These are phyloP conservation scores for Tringa solitaria DNA, from an alignment of 2,113 vertebrate species.

Conservation along the genomic window DNA sequence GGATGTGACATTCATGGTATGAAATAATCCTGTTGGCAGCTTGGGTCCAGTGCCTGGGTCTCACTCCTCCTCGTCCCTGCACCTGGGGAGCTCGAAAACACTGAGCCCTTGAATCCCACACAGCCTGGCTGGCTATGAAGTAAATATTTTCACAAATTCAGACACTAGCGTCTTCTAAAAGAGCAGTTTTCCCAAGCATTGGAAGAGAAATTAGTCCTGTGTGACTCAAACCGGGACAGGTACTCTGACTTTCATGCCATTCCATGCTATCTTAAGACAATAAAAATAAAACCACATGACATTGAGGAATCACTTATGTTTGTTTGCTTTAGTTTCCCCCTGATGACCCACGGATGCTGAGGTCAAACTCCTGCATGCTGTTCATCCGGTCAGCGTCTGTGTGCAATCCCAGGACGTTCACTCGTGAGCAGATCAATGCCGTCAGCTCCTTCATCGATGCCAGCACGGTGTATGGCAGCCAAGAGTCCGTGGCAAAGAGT, in stretches of 20 bases:
- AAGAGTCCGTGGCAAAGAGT: conserved; percentile 64
- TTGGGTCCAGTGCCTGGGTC: no score
- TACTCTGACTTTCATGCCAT: background rate
- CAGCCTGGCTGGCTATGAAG: background rate
- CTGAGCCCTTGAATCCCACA: background rate
- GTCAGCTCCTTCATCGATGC: conserved; percentile 87
- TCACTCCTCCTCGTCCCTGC: no score
- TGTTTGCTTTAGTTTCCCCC: conserved; percentile 53
- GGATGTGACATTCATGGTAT: no score
- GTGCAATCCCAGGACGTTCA: background rate
- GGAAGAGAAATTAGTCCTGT: background rate
- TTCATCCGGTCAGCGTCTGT: conserved; percentile 50
- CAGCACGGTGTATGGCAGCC: conserved; percentile 86
- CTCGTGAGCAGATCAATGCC: conserved; percentile 88
- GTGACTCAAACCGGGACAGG: background rate
- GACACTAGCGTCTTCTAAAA: background rate
- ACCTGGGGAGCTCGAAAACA: background rate
- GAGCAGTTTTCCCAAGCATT: background rate
- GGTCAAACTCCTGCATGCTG: conserved; percentile 53
- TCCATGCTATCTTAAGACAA: rapidly evolving
- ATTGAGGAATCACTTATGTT: background rate
- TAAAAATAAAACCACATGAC: background rate
- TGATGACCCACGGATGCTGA: background rate
- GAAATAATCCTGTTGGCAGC: no score
- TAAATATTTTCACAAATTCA: background rate